phyloP scores from a whole-genome alignment of 2,113 vertebrate species.

The Crotalus horridus region DNA sequence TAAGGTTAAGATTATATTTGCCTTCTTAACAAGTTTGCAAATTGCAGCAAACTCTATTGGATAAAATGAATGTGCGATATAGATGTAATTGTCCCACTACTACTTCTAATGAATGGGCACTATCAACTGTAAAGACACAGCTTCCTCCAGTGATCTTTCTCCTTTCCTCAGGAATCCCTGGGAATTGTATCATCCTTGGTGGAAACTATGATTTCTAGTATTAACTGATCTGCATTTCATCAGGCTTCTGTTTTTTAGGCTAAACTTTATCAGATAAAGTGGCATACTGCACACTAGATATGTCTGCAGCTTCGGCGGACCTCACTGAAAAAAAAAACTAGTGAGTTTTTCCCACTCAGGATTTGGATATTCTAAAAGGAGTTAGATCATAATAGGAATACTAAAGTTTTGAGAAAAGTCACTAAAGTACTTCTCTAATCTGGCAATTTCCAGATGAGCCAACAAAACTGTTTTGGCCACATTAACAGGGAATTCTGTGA shows the following conservation, averaged over 20 bases:
- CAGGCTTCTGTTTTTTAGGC: not conserved
- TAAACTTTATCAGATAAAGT: not conserved
- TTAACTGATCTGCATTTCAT: not conserved
- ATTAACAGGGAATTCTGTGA: not conserved
- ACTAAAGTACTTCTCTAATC: not conserved
- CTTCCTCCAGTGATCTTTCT: not conserved
- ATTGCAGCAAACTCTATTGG: not conserved
- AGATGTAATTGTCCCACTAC: not conserved
- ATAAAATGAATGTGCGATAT: not conserved
- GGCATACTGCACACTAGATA: not conserved
- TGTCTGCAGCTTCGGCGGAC: not conserved
- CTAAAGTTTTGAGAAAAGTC: not conserved
- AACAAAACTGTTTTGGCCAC: not conserved
- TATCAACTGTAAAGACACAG: not conserved
- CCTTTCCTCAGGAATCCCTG: not conserved
- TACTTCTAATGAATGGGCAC: fast-evolving
- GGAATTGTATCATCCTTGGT: not conserved
- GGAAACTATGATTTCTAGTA: not conserved
- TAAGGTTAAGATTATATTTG: not conserved
- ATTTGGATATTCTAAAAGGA: not conserved
- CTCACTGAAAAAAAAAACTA: not conserved
- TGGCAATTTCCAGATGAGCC: not conserved
- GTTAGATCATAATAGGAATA: not conserved
- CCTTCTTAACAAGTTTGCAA: not conserved
- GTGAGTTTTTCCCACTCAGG: not conserved